phyloP scores from a whole-genome alignment of 35 echinoderm and acorn worm genomes.

The Heliocidaris tuberculata region DNA sequence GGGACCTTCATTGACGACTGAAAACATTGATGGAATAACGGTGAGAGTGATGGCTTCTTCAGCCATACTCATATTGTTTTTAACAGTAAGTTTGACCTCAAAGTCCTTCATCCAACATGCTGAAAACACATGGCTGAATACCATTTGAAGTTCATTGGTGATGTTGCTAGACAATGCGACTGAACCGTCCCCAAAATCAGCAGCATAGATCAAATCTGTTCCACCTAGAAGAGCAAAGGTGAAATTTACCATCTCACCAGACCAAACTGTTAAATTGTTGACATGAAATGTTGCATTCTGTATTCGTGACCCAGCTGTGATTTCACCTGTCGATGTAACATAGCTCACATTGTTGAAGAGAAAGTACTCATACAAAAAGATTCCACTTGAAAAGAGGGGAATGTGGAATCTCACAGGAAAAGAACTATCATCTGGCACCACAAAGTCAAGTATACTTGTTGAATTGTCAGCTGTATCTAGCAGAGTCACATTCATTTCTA shows the following conservation, averaged over 20 bases:
- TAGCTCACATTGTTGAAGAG: conserved; percentile 36
- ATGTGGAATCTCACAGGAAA: not conserved
- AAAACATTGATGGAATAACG: conserved; percentile 18
- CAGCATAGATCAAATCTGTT: not conserved
- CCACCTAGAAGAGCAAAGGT: not conserved
- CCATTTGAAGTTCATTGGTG: not conserved
- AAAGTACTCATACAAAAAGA: not conserved
- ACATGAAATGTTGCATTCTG: conserved; percentile 36
- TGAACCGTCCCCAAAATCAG: not conserved
- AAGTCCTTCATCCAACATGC: not conserved
- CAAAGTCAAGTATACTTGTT: not conserved
- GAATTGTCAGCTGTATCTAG: not conserved
- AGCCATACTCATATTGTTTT: not conserved
- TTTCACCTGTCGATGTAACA: not conserved
- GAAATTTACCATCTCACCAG: not conserved
- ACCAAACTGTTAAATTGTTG: not conserved
- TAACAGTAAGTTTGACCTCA: not conserved
- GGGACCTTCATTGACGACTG: not conserved
- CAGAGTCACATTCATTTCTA: not conserved
- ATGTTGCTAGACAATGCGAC: no score
- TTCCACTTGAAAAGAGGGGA: conserved; percentile 25
- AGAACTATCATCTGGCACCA: not conserved
- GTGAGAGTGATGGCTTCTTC: not conserved
- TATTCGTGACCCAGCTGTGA: not conserved
- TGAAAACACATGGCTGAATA: not conserved